A percentile compares a stretch with the other conserved stretches of the same genome.
Conservation (phyloP, 2,113 vertebrate species). For the Pomatorhinus ruficollis region DNA sequence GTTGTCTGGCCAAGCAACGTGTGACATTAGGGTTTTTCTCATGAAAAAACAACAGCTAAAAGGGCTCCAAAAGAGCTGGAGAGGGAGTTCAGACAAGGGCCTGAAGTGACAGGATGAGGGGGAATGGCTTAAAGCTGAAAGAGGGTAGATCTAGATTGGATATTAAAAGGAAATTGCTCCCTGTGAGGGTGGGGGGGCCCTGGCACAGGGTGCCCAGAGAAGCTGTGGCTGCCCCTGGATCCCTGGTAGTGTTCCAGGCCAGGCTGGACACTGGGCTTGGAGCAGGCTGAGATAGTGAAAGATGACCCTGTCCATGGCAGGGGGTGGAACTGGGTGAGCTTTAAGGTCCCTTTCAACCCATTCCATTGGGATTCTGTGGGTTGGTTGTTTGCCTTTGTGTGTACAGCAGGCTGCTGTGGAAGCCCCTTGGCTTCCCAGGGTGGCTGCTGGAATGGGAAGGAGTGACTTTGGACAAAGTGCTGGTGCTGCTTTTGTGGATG, state of each 20-base stretch:
- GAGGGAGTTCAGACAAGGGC: background rate
- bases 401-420: background rate
- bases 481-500: background rate
- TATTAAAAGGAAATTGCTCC: background rate
- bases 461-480: background rate
- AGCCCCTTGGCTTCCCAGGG: background rate
- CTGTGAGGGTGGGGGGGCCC: fast-evolving
- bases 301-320: background rate
- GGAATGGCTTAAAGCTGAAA: background rate
- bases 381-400: fast-evolving
- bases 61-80: background rate
- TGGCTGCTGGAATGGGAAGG: background rate
- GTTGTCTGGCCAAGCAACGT: background rate
- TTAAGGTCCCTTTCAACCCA: background rate
- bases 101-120: background rate
- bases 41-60: background rate
- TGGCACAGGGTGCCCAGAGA: background rate
- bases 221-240: background rate
- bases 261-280: fast-evolving
- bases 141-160: background rate
- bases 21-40: background rate
- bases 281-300: fast-evolving
- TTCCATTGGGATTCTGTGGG: background rate
- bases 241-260: background rate
- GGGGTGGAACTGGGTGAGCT: fast-evolving